phyloP scores from a whole-genome alignment of 1,140 invertebrate genomes.

The Drosophila insularis region DNA sequence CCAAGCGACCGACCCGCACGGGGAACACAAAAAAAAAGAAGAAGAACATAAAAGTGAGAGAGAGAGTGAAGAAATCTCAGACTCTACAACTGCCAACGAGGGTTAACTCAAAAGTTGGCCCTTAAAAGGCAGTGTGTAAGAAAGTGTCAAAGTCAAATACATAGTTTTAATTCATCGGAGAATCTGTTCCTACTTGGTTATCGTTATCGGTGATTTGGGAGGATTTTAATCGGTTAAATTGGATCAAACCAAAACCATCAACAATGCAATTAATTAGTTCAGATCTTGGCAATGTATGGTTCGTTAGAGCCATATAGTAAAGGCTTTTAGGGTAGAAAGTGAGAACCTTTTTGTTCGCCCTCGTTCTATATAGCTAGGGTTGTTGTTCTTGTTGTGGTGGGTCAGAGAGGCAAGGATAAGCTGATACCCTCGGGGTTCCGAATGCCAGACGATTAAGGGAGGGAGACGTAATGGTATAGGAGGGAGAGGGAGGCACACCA shows the following conservation, averaged over 20 bases:
- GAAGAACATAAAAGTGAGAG: neutral
- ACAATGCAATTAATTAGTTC: no score
- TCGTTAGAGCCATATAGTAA: neutral
- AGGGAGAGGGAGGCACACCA: neutral
- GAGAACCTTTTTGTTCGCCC: neutral
- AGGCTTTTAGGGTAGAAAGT: neutral
- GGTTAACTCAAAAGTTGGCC: neutral
- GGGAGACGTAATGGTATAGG: neutral
- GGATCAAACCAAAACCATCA: no score
- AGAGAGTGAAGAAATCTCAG: neutral
- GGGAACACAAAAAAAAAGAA: neutral
- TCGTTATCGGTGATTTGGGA: no score
- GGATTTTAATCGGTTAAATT: no score
- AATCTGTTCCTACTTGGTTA: no score
- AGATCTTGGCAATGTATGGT: no score
- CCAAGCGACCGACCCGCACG: constrained; percentile 17
- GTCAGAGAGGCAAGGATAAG: constrained; percentile 41
- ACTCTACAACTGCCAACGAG: neutral
- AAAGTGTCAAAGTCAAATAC: no score
- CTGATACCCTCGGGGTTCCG: neutral
- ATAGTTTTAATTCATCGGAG: no score
- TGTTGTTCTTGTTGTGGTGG: neutral
- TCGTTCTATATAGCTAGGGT: constrained; percentile 8
- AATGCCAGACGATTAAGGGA: neutral
- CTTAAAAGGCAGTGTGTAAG: neutral